These are phyloP conservation scores for Synodontis membranacea DNA, from an alignment of 2,113 vertebrate genomes.

Conservation along the genomic window DNA sequence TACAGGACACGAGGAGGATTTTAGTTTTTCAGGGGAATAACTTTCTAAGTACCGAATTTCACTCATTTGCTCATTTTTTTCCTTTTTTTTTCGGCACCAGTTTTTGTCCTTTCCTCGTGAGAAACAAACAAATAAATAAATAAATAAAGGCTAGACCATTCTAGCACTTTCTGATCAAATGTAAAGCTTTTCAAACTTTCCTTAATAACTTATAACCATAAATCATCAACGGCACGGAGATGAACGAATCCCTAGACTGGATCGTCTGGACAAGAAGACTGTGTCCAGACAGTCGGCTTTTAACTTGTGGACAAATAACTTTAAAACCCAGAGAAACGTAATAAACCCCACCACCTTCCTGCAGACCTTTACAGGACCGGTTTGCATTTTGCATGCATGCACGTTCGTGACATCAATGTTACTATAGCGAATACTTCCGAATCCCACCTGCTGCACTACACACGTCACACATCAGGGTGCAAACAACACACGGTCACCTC, in stretches of 20 bases:
- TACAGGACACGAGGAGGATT: conserved; percentile 21
- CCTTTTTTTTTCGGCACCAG: not conserved
- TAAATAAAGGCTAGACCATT: not conserved
- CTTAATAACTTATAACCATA: not conserved
- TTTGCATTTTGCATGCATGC: not conserved
- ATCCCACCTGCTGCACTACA: not conserved
- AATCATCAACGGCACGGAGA: not conserved
- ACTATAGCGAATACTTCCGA: not conserved
- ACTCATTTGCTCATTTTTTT: not conserved
- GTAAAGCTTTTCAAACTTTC: not conserved
- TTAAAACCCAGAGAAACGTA: not conserved
- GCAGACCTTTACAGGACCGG: too few species aligned
- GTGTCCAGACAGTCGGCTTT: not conserved
- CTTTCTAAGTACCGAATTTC: conserved; percentile 28
- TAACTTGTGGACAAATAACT: not conserved
- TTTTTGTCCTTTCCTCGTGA: not conserved
- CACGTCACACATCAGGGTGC: too few species aligned
- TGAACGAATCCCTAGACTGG: not conserved
- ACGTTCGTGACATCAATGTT: not conserved
- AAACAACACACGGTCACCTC: not conserved
- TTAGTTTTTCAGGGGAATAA: conserved; percentile 26
- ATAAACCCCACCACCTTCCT: too few species aligned
- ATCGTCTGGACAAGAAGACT: not conserved
- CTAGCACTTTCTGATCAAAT: not conserved
- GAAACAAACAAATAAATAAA: too few species aligned